phyloP scores from a whole-genome alignment of 2,113 vertebrate genomes.

The Mungos mungo region DNA sequence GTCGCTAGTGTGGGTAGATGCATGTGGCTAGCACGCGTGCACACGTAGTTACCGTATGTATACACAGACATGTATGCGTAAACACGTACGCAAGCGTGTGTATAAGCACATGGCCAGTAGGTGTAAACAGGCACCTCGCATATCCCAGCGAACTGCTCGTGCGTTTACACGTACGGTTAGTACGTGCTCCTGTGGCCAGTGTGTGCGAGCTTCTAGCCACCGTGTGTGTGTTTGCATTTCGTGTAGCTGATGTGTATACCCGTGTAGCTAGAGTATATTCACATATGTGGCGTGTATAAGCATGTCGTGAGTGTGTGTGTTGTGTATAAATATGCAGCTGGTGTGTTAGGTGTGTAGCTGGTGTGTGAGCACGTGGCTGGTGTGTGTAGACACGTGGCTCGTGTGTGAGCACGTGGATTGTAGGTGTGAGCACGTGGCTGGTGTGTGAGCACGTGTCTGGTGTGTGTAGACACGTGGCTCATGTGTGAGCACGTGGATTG shows the following conservation, averaged over 20 bases:
- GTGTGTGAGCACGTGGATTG: too few relatives aligned
- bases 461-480: too few relatives aligned
- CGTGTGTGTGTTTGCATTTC: background rate
- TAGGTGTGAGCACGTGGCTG: too few relatives aligned
- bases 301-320: background rate
- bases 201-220: accelerated
- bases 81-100: accelerated
- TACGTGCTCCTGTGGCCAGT: accelerated
- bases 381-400: background rate
- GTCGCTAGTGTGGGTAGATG: background rate
- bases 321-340: too few relatives aligned
- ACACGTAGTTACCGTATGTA: accelerated
- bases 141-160: accelerated
- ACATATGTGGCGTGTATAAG: accelerated
- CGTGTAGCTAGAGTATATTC: too few relatives aligned
- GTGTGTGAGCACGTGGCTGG: background rate
- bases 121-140: accelerated
- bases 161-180: accelerated
- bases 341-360: background rate
- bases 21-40: background rate
- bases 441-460: too few relatives aligned
- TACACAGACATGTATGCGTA: accelerated
- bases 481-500: too few relatives aligned
- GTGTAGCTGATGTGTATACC: accelerated
- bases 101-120: accelerated